Conservation (phyloP, 2,797 vertebrate genomes). For the Antrozous pallidus region DNA sequence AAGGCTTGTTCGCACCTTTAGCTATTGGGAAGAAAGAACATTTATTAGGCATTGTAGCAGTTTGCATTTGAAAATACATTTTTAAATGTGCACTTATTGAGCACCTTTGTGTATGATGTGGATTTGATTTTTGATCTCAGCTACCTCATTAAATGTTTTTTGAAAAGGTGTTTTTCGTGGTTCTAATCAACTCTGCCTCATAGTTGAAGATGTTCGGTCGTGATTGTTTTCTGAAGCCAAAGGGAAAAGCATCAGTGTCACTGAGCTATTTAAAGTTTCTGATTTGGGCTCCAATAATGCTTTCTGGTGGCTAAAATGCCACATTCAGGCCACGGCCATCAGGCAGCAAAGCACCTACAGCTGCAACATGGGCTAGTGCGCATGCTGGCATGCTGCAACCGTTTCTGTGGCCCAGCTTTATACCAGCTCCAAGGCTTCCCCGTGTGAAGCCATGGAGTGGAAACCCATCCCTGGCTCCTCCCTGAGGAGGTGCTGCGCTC, state of each 20-base stretch:
- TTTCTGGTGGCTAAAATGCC: neutral
- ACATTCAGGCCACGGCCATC: neutral
- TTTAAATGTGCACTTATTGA: slow-evolving; percentile 19
- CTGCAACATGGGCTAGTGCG: too few relatives aligned
- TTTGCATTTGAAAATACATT: neutral
- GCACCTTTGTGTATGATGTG: slow-evolving; percentile 71
- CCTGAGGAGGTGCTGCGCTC: neutral
- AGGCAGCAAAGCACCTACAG: neutral
- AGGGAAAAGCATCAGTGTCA: neutral
- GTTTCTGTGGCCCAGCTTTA: neutral
- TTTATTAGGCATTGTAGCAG: neutral
- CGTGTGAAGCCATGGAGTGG: neutral
- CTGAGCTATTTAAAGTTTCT: neutral
- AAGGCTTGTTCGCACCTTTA: slow-evolving; percentile 39
- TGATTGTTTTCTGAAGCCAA: neutral
- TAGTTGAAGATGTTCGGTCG: neutral
- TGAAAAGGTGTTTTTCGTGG: neutral
- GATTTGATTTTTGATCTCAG: slow-evolving; percentile 77
- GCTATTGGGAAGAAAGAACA: slow-evolving; percentile 63
- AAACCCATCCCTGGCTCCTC: neutral
- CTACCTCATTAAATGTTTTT: slow-evolving; percentile 80
- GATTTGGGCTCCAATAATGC: neutral
- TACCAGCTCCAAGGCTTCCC: neutral
- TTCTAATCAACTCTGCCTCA: neutral
- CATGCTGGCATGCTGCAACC: neutral